phyloP scores from a whole-genome alignment of 2,888 invertebrate species.

The Gasteruption jaculator region DNA sequence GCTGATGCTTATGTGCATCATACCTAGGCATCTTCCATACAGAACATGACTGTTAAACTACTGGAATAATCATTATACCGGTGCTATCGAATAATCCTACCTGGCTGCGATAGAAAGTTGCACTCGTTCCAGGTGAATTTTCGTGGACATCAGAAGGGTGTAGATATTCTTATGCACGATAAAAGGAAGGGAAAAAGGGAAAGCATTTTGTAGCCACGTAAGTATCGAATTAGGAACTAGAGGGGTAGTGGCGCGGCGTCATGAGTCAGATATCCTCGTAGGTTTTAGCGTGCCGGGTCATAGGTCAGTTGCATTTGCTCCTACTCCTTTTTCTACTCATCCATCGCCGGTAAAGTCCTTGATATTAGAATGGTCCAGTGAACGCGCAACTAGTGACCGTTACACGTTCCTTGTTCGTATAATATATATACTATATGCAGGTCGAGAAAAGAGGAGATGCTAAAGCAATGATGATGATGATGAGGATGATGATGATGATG shows the following conservation, averaged over 20 bases:
- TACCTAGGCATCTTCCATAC: constrained; percentile 34
- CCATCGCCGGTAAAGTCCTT: constrained; percentile 39
- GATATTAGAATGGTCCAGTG: constrained; percentile 50
- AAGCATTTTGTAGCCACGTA: too few relatives aligned
- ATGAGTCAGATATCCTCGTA: constrained; percentile 48
- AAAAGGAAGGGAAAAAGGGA: too few relatives aligned
- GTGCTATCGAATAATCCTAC: too few relatives aligned
- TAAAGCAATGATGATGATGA: constrained; percentile 10
- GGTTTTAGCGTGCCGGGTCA: constrained; percentile 48
- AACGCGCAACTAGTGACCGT: constrained; percentile 39
- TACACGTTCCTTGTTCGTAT: constrained; percentile 26
- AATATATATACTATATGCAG: too few relatives aligned
- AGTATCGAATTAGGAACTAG: too few relatives aligned
- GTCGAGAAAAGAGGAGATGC: background rate
- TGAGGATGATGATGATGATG: constrained; percentile 11
- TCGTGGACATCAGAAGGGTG: too few relatives aligned
- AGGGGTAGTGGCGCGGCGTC: constrained; percentile 36
- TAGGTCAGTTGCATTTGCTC: constrained; percentile 44
- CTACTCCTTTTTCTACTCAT: constrained; percentile 30
- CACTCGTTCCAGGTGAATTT: too few relatives aligned
- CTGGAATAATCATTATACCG: constrained; percentile 46
- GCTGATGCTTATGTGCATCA: constrained; percentile 28
- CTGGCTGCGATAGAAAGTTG: too few relatives aligned
- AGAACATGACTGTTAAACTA: constrained; percentile 46
- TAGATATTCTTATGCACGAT: too few relatives aligned